Evolutionary conservation across 2,797 vertebrate species (phyloP), one percentile per base, ranked within the genome.

Genomic region (Arnoldichthys spilopterus): DNA sequence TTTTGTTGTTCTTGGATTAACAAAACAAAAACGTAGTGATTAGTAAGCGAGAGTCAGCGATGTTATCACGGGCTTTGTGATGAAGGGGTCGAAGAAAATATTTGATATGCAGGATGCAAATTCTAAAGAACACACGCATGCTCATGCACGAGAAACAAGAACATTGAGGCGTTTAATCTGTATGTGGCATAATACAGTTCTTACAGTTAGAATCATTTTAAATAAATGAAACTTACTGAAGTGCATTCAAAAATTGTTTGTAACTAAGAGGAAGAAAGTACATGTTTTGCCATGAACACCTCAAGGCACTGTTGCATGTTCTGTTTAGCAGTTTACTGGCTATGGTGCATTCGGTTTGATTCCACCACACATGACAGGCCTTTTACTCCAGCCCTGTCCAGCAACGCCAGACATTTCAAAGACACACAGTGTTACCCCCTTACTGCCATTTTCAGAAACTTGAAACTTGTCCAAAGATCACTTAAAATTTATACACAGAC

Each of bases 1-100:
- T 77, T 79, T 68, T 76, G 71, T 80, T 83, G 62, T 64, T 79
- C 45, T 79, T 79, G 81, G 78, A 63, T 75, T 49, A 53, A 59
- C 49, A 81, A 51, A 66, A 64, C 58, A 20, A 54, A 69, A 68
- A 69, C 45, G 22, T 15, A 8, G 56, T 74, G 43, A 80, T 75
- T 75, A 75, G 45, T 24, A 43, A 51, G 43, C 9, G 58, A 49
- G 45, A 53, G 24, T 74, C 59, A 79, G 66, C n/a, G 78, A 80
- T 80, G 45, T 15, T 75, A 75, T 80, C 72, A 11, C 18, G 16
- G 54, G 6, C 24, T 30, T 37, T 74, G 67, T 75, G 64, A 63
- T 68, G 54, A 80, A 30, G 74, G 37, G 43, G 4, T 9, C 63
- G 32, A 24, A 53, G 74, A 37, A 70, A 51, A 16, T 24, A 18